Base-by-base conservation (phyloP, 1,140 invertebrate species). In the Drosophila littoralis region DNA sequence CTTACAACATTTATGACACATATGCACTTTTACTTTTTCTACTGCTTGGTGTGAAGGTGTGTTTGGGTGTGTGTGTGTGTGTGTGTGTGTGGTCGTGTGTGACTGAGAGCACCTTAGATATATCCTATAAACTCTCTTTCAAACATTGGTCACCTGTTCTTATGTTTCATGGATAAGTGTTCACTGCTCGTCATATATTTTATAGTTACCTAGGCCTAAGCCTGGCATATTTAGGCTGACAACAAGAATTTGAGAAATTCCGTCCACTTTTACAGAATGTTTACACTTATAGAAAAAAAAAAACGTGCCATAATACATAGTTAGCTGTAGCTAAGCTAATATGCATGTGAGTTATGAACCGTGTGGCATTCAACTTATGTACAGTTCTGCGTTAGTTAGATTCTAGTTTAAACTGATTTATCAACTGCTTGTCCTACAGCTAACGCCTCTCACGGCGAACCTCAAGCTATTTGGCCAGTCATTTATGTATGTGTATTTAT, bases 1-100 rank as follows among this genome's bases (percentile, higher is more conserved):
- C 81, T 84, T 84, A 85, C 77, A 85, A 81, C 79, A 86, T 85
- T 82, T 38, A 81, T 75, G 60, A 74, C 59, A 65, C 57, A 60
- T 67, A 71, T 57, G 74, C 52, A 48, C 17, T 64, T 71, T 66
- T 51, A 45, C 50, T 51, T 64, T 60, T 28, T 46, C 43, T 59
- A 46, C 57, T 35, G 15, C 42, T 45, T 43, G 57, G 35, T 42
- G 22, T 64, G 22, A 59, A 64, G 55, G 71, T 52, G 58, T 42
- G 59, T 66, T 64, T 51, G 46, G 58, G 38, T 60, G 46, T 28
- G 36, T 60, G 22, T 60, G 43, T 51, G 22, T 64, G 13, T 64
- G 52, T 65, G 17, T 60, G 46, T 65, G 54, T 45, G 50, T 52
- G 50, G 46, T 28, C 22, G 22, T 28, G 22, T 28, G 22, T 28